phyloP scores from a whole-genome alignment of 2,797 vertebrate species.

The Macropus fuliginosus region DNA sequence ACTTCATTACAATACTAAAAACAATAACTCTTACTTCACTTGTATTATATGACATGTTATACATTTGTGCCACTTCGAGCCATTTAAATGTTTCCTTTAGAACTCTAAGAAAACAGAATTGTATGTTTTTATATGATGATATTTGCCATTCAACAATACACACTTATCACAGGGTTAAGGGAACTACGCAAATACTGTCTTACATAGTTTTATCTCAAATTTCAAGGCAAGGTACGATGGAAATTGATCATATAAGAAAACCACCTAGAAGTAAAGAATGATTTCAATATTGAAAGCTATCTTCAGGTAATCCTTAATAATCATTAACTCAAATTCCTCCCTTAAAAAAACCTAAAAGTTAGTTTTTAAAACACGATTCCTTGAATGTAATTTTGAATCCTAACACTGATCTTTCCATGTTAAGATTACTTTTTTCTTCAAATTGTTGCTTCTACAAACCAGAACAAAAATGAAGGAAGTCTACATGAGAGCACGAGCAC shows the following conservation, averaged over 20 bases:
- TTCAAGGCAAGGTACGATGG: conserved; percentile 6
- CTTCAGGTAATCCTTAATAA: background rate
- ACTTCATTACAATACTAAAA: conserved; percentile 26
- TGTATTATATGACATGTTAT: background rate
- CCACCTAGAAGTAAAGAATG: conserved; percentile 42
- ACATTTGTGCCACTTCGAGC: background rate
- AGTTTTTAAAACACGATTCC: conserved; percentile 60
- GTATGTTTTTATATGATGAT: background rate
- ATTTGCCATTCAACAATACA: background rate
- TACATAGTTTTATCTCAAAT: conserved; percentile 22
- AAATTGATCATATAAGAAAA: conserved; percentile 20
- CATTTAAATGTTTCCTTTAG: background rate
- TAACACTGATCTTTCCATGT: conserved; percentile 52
- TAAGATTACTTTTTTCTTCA: conserved; percentile 70
- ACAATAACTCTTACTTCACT: conserved; percentile 41
- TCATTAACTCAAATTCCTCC: background rate
- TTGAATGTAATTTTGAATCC: conserved; percentile 76
- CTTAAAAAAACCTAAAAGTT: background rate
- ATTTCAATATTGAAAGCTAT: conserved; percentile 18
- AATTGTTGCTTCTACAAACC: conserved; percentile 79
- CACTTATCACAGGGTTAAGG: background rate
- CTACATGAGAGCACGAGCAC: conserved; percentile 87
- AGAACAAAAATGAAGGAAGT: conserved; percentile 77
- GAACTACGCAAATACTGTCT: background rate
- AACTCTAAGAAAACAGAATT: background rate